These are phyloP conservation scores for Magallana angulata DNA, from an alignment of 1,140 invertebrate species.

Conservation along the genomic window DNA sequence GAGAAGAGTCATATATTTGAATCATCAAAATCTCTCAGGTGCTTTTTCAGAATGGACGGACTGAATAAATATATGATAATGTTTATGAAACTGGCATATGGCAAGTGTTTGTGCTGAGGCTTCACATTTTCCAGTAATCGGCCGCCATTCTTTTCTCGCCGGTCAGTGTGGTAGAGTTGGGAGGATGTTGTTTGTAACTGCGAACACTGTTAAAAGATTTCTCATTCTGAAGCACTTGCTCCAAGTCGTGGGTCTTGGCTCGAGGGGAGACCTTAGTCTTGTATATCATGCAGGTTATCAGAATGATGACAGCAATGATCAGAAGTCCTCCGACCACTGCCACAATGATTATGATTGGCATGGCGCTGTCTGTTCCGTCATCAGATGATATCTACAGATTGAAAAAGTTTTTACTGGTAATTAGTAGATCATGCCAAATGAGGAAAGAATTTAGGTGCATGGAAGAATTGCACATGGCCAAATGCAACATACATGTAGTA, in stretches of 20 bases:
- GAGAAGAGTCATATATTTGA: no score
- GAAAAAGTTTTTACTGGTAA: no score
- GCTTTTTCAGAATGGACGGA: no score
- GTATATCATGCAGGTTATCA: neutral
- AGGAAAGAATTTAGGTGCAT: no score
- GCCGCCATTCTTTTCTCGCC: neutral
- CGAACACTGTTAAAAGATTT: constrained; percentile 23
- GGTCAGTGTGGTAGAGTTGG: neutral
- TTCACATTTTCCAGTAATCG: constrained; percentile 1
- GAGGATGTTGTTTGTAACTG: neutral
- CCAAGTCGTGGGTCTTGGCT: neutral
- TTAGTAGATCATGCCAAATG: no score
- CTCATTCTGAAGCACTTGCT: neutral
- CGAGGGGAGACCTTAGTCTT: neutral
- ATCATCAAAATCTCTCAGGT: no score
- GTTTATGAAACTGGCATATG: no score
- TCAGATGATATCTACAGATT: neutral
- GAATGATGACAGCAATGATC: neutral
- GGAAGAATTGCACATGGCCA: no score
- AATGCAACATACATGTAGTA: no score
- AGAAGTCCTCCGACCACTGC: neutral
- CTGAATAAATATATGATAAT: no score
- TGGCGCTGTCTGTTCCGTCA: neutral
- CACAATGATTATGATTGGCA: neutral
- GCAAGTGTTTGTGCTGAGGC: no score